A percentile compares a stretch with the other conserved stretches of the same genome.
phyloP scores from a whole-genome alignment of 2,797 vertebrate species.

The Mus minutoides region DNA sequence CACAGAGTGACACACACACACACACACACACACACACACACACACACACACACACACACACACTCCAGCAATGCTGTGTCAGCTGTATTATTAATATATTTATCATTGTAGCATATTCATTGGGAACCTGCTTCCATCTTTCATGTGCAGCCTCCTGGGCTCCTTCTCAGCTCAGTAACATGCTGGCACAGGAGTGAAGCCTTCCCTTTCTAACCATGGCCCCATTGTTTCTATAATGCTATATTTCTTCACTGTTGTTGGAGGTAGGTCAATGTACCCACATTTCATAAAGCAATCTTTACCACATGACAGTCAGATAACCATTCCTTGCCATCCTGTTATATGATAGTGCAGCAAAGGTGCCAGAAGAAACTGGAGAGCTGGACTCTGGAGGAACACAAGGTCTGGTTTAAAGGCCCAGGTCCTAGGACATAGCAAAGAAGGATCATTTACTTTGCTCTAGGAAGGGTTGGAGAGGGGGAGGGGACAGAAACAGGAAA shows the following conservation, averaged over 20 bases:
- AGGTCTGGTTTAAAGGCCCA: constrained; percentile 67
- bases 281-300: constrained; percentile 53
- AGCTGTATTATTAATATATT: not conserved
- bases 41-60: not conserved
- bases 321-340: constrained; percentile 23
- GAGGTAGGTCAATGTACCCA: constrained; percentile 31
- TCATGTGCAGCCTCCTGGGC: not conserved
- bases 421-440: not conserved
- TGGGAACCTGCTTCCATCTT: not conserved
- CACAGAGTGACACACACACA: too few relatives aligned
- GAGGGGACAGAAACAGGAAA: not conserved
- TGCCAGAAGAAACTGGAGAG: constrained; percentile 65
- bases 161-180: not conserved
- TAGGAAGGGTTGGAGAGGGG: not conserved
- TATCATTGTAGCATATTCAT: not conserved
- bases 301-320: constrained; percentile 17
- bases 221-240: not conserved
- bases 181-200: not conserved
- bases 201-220: not conserved
- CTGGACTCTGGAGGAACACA: constrained; percentile 47
- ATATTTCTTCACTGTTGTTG: constrained; percentile 32
- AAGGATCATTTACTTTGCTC: not conserved
- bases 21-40: not conserved
- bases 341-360: constrained; percentile 50
- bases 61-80: not conserved